phyloP scores from a whole-genome alignment of 1,140 invertebrate genomes.

The Drosophila pruinosa region DNA sequence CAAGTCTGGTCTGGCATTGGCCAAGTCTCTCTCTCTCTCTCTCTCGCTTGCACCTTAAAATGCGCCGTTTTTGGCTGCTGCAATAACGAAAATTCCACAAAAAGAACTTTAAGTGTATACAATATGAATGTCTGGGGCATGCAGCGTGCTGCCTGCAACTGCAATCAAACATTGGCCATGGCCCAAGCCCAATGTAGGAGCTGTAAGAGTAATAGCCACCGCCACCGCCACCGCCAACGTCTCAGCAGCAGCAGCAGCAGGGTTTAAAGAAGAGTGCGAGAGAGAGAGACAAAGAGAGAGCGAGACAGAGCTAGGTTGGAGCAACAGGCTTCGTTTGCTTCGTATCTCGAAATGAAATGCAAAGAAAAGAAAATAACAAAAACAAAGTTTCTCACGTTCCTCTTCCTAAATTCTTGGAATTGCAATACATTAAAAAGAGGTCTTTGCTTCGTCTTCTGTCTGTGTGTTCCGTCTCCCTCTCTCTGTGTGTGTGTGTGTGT shows the following conservation, averaged over 20 bases:
- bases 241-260: slow-evolving; percentile 37
- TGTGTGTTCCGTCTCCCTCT: slow-evolving; percentile 32
- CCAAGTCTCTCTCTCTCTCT: background rate
- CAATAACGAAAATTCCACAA: slow-evolving; percentile 74
- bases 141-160: slow-evolving; percentile 45
- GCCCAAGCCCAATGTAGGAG: slow-evolving; percentile 70
- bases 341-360: slow-evolving; percentile 80
- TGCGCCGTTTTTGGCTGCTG: slow-evolving; percentile 59
- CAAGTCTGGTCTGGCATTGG: slow-evolving; percentile 68
- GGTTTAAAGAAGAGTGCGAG: background rate
- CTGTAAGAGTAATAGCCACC: slow-evolving; percentile 64
- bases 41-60: slow-evolving; percentile 37
- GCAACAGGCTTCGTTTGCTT: slow-evolving; percentile 55
- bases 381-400: slow-evolving; percentile 83
- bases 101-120: slow-evolving; percentile 71
- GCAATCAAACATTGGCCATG: slow-evolving; percentile 61
- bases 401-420: slow-evolving; percentile 83
- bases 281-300: slow-evolving; percentile 10
- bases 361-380: slow-evolving; percentile 82
- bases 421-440: slow-evolving; percentile 83
- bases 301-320: slow-evolving; percentile 44
- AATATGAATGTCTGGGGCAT: slow-evolving; percentile 76
- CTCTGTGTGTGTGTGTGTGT: slow-evolving; percentile 31
- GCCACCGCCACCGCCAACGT: slow-evolving; percentile 37
- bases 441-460: slow-evolving; percentile 72